Base-by-base conservation (phyloP, 2,888 invertebrate species). In the Drosophila niveifrons region DNA sequence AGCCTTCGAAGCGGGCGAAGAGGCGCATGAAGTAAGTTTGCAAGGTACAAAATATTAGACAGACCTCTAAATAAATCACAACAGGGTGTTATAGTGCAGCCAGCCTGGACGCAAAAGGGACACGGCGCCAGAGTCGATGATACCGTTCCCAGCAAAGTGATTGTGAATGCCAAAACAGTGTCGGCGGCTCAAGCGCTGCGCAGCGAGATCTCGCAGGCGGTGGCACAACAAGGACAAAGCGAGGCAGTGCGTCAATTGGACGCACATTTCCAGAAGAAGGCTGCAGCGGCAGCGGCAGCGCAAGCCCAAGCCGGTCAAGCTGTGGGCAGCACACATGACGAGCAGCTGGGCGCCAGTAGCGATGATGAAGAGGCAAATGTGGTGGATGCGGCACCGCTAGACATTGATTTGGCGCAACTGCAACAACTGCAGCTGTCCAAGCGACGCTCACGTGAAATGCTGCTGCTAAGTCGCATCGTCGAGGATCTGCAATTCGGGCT, bases 371-470 rank as follows among this genome's bases (percentile, higher is more conserved):
- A 53, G 10, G 85, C 89, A 1, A 91, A 91, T 75, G 63, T 90
- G 8, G 82, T 91, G 3, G 83, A 91, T 7, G 70, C 70, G 13
- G 48, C 52, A 1, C 62, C 75, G 1, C 55, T 80, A 1, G 76
- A 75, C 18, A 78, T 90, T 2, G 88, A 88, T 72, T 44, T 90
- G 17, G 76, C 80, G 1, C 87, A 90, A 57, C 55, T 91, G 13
- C 88, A 87, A n/a, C 78, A 77, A 4, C 62, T 92, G 10, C 81
- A 90, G 53, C 58, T 89, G 4, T 76, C 88, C 0, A 88, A 88
- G 64, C 78, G 91, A 2, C 90, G 91, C 2, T 87, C 86, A 3
- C 85, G 90, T 10, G 92, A 93, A 64, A 71, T 90, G 48, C 76
- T 93, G 0, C 55, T 88, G 3, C 79, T 93, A 1, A 78, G 76